These are phyloP conservation scores for Onthophagus sagittarius DNA, from an alignment of 2,888 invertebrate species.

Conservation along the genomic window DNA sequence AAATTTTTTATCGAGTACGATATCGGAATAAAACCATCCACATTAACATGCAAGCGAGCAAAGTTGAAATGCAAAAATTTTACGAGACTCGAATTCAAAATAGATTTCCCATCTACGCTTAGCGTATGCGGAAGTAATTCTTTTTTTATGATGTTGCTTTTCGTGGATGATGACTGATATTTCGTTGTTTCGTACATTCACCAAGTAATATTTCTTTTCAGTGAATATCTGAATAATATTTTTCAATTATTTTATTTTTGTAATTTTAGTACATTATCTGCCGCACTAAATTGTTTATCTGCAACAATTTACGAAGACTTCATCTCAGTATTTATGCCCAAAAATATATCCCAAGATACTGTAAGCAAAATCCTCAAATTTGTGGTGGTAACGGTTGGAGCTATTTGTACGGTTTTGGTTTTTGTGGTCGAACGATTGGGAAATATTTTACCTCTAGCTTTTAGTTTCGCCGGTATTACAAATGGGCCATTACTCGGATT, in stretches of 20 bases:
- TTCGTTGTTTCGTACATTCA: too few species aligned
- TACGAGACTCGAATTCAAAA: too few species aligned
- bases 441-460: constrained; percentile 61
- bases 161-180: too few species aligned
- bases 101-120: too few species aligned
- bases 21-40: too few species aligned
- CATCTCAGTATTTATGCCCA: constrained; percentile 53
- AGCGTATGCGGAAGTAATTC: too few species aligned
- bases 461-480: constrained; percentile 61
- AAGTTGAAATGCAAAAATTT: too few species aligned
- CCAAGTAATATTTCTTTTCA: too few species aligned
- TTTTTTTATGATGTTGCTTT: too few species aligned
- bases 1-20: too few species aligned
- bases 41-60: too few species aligned
- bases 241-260: not conserved
- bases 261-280: constrained; percentile 58
- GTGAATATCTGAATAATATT: too few species aligned
- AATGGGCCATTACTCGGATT: constrained; percentile 63
- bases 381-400: constrained; percentile 51
- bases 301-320: constrained; percentile 64
- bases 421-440: constrained; percentile 62
- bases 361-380: constrained; percentile 60
- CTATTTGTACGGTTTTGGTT: constrained; percentile 68
- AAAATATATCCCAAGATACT: constrained; percentile 49
- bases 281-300: constrained; percentile 59